Evolutionary conservation across 2,113 vertebrate species (phyloP).

Genomic region (Ia io): DNA sequence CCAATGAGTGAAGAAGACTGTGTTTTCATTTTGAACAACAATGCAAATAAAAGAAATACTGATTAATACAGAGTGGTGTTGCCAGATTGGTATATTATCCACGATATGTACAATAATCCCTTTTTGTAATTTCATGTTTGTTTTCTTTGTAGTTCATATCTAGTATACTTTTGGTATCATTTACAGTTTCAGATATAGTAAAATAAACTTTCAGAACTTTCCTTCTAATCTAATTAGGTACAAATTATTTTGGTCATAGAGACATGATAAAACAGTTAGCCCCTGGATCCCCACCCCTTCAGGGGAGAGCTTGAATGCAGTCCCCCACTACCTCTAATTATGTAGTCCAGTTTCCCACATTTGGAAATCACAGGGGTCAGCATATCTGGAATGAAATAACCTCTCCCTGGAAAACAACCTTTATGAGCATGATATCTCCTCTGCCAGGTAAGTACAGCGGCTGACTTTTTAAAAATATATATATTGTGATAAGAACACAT

Average conservation of each 20-base stretch:
- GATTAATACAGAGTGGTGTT: not conserved
- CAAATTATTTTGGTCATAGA: not conserved
- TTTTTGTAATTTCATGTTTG: not conserved
- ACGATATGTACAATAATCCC: not conserved
- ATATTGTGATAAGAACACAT: not conserved
- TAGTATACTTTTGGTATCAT: not conserved
- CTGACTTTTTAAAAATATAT: not conserved
- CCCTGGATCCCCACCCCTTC: not conserved
- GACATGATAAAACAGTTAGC: not conserved
- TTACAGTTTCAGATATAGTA: conserved; percentile 1
- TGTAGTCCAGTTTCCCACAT: not conserved
- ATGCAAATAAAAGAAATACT: conserved; percentile 26
- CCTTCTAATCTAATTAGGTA: not conserved
- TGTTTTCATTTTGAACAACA: conserved; percentile 59
- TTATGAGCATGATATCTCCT: not conserved
- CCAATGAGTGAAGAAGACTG: conserved; percentile 56
- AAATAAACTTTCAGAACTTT: not conserved
- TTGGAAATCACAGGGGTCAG: not conserved
- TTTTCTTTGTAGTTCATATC: not conserved
- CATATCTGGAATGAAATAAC: not conserved
- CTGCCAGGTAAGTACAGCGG: not conserved
- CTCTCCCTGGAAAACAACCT: not conserved
- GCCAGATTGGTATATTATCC: not conserved
- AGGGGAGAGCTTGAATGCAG: not conserved
- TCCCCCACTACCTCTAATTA: not conserved